Percentiles rank a stretch among this genome's conserved stretches.
Conservation (phyloP, 2,888 invertebrate genomes). For the Patella caerulea region DNA sequence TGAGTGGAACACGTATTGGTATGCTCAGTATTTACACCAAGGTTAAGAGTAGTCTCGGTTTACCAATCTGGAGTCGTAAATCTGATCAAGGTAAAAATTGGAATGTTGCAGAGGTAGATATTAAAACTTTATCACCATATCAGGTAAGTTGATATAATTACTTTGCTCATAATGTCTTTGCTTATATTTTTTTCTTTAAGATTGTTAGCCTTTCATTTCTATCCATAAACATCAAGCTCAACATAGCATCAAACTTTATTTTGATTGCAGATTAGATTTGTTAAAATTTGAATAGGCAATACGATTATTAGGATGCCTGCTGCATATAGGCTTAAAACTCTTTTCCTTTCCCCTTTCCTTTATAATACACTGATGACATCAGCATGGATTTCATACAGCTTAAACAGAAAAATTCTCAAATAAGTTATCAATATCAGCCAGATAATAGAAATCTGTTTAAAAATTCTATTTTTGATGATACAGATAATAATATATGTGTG, state of each 20-base stretch:
- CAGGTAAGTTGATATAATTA: slow-evolving; percentile 27
- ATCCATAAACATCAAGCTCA: slow-evolving; percentile 15
- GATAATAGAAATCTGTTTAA: not conserved
- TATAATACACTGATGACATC: no score
- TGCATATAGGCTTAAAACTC: no score
- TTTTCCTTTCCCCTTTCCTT: no score
- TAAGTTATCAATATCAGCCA: no score
- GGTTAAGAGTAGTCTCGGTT: slow-evolving; percentile 35
- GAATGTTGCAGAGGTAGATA: slow-evolving; percentile 49
- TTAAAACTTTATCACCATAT: slow-evolving; percentile 38
- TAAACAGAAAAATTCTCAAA: no score
- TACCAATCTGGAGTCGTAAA: slow-evolving; percentile 47
- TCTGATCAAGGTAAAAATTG: slow-evolving; percentile 60
- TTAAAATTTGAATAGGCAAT: no score
- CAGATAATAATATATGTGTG: slow-evolving; percentile 6
- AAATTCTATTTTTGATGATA: not conserved
- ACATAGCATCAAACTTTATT: not conserved
- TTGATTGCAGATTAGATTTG: slow-evolving; percentile 9
- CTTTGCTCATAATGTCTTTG: no score
- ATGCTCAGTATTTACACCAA: slow-evolving; percentile 50
- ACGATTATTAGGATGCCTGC: no score
- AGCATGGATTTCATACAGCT: no score
- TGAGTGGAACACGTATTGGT: slow-evolving; percentile 55
- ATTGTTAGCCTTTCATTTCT: not conserved
- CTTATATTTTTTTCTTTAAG: no score